Conservation (phyloP, 1,140 invertebrate genomes). For the Helicoverpa zea region DNA sequence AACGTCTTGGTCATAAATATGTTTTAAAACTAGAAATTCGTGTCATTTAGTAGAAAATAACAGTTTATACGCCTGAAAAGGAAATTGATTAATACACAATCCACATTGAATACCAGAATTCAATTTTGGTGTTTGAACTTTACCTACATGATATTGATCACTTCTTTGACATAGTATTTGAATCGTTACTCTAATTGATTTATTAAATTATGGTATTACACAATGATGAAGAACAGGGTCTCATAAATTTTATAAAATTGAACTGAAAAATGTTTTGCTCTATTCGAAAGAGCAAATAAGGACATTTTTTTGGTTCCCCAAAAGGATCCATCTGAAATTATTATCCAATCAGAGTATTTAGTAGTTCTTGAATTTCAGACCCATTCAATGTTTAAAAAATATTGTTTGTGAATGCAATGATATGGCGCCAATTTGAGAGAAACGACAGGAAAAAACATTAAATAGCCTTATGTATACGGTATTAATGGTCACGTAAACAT, state of each 20-base stretch:
- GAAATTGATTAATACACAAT: conserved; percentile 57
- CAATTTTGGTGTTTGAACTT: background rate
- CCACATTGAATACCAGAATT: conserved; percentile 37
- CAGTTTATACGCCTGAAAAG: conserved; percentile 57
- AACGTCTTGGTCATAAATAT: conserved; percentile 57
- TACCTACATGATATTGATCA: background rate
- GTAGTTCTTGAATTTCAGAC: no score
- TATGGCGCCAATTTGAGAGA: no score
- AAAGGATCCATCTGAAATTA: no score
- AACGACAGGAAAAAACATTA: no score
- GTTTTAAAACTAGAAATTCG: conserved; percentile 21
- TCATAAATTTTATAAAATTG: background rate
- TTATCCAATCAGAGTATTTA: no score
- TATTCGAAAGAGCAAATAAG: no score
- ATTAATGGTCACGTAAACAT: no score
- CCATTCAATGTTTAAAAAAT: no score
- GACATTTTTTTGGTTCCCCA: background rate
- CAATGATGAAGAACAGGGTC: conserved; percentile 12
- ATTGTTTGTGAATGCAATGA: no score
- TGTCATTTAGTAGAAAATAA: conserved; percentile 11
- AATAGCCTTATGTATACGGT: no score
- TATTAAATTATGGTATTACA: conserved; percentile 39
- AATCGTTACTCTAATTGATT: background rate
- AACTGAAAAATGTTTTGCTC: no score
- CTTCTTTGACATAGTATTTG: no score